phyloP scores from a whole-genome alignment of 2,888 invertebrate genomes.

The Scaptomyza caliginosa region DNA sequence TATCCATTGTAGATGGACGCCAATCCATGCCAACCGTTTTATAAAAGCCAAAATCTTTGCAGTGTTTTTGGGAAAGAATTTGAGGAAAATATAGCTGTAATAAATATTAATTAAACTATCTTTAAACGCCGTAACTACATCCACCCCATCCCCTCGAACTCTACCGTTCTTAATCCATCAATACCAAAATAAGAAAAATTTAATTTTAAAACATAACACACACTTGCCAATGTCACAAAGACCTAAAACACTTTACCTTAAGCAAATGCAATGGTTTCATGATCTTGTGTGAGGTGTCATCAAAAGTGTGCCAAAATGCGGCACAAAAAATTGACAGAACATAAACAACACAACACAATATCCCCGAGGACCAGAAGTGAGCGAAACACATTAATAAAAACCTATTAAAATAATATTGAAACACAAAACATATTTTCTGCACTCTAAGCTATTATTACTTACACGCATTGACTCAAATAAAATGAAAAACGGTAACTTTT shows the following conservation, averaged over 20 bases:
- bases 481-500: conserved; percentile 29
- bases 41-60: no score
- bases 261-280: conserved; percentile 41
- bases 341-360: conserved; percentile 15
- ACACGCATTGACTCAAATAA: conserved; percentile 11
- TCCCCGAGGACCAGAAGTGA: background rate
- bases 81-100: no score
- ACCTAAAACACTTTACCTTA: conserved; percentile 28
- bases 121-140: no score
- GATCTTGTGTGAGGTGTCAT: conserved; percentile 30
- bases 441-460: conserved; percentile 58
- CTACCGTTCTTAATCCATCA: background rate
- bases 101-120: no score
- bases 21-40: no score
- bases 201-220: conserved; percentile 17
- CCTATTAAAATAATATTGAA: conserved; percentile 48
- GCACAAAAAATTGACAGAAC: conserved; percentile 65
- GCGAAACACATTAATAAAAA: conserved; percentile 16
- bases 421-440: conserved; percentile 59
- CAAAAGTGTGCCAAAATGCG: conserved; percentile 62
- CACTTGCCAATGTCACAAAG: conserved; percentile 22
- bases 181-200: background rate
- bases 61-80: no score
- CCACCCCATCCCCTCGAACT: no score
- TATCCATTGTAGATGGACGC: no score